These are phyloP conservation scores for Eulithis prunata DNA, from an alignment of 2,888 invertebrate species.

Conservation along the genomic window DNA sequence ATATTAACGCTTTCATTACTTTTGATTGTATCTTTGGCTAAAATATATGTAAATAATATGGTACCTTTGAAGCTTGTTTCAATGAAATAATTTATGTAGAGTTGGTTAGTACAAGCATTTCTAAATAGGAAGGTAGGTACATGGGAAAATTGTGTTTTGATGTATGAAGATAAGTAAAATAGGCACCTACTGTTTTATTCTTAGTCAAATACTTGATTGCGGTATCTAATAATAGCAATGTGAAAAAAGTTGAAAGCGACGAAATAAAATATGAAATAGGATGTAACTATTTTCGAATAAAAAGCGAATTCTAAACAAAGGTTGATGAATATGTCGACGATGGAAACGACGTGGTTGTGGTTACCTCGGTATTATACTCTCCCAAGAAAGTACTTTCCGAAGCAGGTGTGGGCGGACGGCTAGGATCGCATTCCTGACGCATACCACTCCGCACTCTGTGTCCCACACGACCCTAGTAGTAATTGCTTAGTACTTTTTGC, in stretches of 20 bases:
- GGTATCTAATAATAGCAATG: not conserved
- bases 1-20: constrained; percentile 38
- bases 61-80: too few relatives aligned
- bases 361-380: constrained; percentile 5
- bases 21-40: constrained; percentile 29
- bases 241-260: not conserved
- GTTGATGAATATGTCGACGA: constrained; percentile 1
- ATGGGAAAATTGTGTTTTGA: too few relatives aligned
- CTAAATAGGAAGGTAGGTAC: too few relatives aligned
- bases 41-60: too few relatives aligned
- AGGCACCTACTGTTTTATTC: too few relatives aligned
- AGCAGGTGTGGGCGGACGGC: constrained; percentile 37
- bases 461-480: not conserved
- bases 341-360: not conserved
- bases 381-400: constrained; percentile 20
- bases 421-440: constrained; percentile 37
- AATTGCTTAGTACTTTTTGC: not conserved
- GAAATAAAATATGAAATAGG: not conserved
- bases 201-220: too few relatives aligned
- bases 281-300: not conserved
- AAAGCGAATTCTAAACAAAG: not conserved
- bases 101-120: too few relatives aligned
- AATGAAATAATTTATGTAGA: too few relatives aligned
- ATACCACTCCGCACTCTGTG: constrained; percentile 25
- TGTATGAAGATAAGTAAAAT: too few relatives aligned